Conservation (phyloP, 2,888 invertebrate species). For the Morpho helenor region DNA sequence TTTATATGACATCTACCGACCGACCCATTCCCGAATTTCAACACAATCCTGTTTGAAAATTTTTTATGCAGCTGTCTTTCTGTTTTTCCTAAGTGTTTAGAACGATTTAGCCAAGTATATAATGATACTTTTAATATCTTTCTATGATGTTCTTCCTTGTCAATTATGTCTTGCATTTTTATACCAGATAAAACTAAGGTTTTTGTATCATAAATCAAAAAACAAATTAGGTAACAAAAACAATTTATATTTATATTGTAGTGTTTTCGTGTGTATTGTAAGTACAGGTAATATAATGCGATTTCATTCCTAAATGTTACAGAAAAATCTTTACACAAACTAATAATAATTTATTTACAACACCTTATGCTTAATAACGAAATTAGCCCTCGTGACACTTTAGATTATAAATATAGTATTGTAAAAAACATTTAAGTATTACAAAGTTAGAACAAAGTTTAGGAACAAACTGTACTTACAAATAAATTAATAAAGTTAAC, state of each 20-base stretch:
- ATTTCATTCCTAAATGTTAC: slow-evolving; percentile 8
- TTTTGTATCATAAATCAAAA: neutral
- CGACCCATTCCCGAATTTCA: too few species aligned
- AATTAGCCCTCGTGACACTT: slow-evolving; percentile 2
- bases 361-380: slow-evolving; percentile 4
- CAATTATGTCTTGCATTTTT: too few species aligned
- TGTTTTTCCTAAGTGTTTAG: too few species aligned
- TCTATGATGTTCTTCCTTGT: too few species aligned
- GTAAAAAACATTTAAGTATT: neutral
- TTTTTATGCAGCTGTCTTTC: too few species aligned
- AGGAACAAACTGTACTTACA: neutral
- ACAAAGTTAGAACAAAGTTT: neutral
- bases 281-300: slow-evolving; percentile 4
- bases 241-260: slow-evolving; percentile 18
- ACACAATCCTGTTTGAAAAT: too few species aligned
- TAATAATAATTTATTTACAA: slow-evolving; percentile 18
- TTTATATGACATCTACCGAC: too few species aligned
- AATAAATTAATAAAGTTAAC: too few species aligned
- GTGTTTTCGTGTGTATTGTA: neutral
- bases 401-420: neutral
- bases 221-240: slow-evolving; percentile 18
- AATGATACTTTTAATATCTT: too few species aligned
- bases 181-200: too few species aligned
- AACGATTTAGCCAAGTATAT: too few species aligned
- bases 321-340: slow-evolving; percentile 2